Evolutionary conservation across 1,140 invertebrate species (phyloP).

Genomic region (Sogatella furcifera): DNA sequence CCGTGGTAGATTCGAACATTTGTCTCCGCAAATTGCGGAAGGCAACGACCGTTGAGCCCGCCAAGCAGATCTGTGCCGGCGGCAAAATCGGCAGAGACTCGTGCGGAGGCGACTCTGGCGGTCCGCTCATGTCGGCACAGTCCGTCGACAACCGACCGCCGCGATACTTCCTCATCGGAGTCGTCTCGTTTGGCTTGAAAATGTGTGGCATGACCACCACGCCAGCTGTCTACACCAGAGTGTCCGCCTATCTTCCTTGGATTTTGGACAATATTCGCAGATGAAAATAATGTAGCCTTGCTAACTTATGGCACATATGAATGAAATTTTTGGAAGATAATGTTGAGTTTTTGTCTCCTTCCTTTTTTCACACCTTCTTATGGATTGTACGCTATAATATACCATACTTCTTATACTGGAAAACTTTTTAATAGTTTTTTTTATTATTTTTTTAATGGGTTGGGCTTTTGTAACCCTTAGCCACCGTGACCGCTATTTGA

Average conservation of each 20-base stretch:
- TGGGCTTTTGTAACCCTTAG: too few species aligned
- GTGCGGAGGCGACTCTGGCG: constrained; percentile 50
- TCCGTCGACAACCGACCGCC: constrained; percentile 36
- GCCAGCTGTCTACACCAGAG: constrained; percentile 54
- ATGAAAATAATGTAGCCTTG: too few species aligned
- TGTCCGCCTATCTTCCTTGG: constrained; percentile 54
- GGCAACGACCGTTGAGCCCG: neutral
- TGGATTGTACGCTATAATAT: too few species aligned
- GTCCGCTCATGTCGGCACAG: constrained; percentile 40
- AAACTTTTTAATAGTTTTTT: too few species aligned
- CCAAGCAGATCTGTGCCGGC: constrained; percentile 28
- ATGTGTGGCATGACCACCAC: constrained; percentile 39
- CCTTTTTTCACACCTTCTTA: too few species aligned
- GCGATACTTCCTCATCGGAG: constrained; percentile 41
- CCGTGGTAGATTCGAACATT: neutral
- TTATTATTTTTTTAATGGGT: too few species aligned
- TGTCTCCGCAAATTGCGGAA: neutral
- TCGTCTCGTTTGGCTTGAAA: constrained; percentile 49
- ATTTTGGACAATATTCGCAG: constrained; percentile 30
- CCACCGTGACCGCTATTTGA: too few species aligned
- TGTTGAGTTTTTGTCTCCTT: too few species aligned
- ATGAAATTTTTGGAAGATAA: too few species aligned
- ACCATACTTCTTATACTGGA: too few species aligned
- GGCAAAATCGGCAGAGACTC: constrained; percentile 41
- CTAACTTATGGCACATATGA: too few species aligned